Base-by-base conservation (phyloP, 1,140 invertebrate genomes). In the Rhynchophorus ferrugineus region DNA sequence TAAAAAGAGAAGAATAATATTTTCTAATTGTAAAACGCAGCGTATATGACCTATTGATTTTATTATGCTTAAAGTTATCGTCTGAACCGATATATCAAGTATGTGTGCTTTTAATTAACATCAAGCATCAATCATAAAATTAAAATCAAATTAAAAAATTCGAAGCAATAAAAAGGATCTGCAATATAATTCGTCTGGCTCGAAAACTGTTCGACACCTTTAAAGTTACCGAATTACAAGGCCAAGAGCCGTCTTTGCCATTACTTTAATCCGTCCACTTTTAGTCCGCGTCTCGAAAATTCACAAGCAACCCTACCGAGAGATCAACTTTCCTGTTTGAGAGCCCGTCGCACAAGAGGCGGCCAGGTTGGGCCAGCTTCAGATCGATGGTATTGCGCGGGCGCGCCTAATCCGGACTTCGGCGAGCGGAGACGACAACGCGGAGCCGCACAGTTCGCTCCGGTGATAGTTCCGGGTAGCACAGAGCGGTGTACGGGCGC, bases 371-470 rank as follows among this genome's bases (percentile, higher is more conserved):
- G 36, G 42, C 48, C 48, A 38, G 48, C 21, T 42, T 33, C 11
- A 14, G 22, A 53, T 53, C 50, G 50, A 53, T 53, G 35, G 20
- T 7, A 53, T 24, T 53, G 50, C 50, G 50, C 50, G 46, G 36
- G 50, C 50, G 43, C 33, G 21, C 43, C 43, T 29, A 22, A 42
- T 41, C 50, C 50, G 20, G 49, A 34, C 35, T 13, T 37, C 11
- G 42, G 33, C 22, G 44, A 53, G 38, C 19, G 37, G 16, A 13
- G 17, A 37, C 42, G 49, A 51, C 49, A 53, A 53, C 50, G 33
- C 41, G 50, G 50, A 53, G 50, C 50, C 50, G 16, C 22, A 46
- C 50, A 53, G 50, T 53, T 41, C 36, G 50, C 43, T 53, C 43
- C 43, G 50, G 50, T 53, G 3, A 39, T 33, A 41, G 37, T 29